phyloP scores from a whole-genome alignment of 2,797 vertebrate genomes.

The Florisuga fusca region DNA sequence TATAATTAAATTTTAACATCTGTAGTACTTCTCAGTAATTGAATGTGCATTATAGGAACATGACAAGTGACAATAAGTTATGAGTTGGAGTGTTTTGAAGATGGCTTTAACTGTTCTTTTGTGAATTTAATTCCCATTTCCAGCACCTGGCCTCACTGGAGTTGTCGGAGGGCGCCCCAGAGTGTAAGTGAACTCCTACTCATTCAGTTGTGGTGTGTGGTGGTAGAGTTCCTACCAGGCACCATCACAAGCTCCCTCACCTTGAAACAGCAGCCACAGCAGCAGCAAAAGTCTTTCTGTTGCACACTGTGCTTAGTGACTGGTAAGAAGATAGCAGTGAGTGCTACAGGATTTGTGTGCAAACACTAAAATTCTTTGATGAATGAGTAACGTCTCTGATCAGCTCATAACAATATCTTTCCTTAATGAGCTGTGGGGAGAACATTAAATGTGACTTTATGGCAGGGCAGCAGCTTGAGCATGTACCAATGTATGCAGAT shows the following conservation, averaged over 20 bases:
- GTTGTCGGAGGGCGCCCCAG: conserved; percentile 84
- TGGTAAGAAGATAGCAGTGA: background rate
- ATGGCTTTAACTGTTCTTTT: background rate
- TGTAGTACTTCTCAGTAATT: background rate
- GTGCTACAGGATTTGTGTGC: background rate
- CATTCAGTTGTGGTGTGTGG: background rate
- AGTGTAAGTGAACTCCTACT: conserved; percentile 79
- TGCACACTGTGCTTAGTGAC: background rate
- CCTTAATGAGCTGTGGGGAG: background rate
- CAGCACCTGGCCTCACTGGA: conserved; percentile 86
- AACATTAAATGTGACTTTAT: background rate
- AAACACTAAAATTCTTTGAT: background rate
- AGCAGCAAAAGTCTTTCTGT: background rate
- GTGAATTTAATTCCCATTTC: conserved; percentile 25
- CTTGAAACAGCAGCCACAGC: background rate
- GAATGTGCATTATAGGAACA: background rate
- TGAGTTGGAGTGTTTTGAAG: background rate
- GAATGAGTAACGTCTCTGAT: background rate
- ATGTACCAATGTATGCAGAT: background rate
- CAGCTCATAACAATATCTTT: background rate
- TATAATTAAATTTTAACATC: too few relatives aligned
- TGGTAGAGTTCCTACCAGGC: background rate
- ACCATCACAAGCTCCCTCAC: background rate
- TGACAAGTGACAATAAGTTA: background rate
- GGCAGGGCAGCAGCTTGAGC: background rate